Evolutionary conservation across 2,113 vertebrate genomes (phyloP).

Genomic region (Chaenogobius annularis): DNA sequence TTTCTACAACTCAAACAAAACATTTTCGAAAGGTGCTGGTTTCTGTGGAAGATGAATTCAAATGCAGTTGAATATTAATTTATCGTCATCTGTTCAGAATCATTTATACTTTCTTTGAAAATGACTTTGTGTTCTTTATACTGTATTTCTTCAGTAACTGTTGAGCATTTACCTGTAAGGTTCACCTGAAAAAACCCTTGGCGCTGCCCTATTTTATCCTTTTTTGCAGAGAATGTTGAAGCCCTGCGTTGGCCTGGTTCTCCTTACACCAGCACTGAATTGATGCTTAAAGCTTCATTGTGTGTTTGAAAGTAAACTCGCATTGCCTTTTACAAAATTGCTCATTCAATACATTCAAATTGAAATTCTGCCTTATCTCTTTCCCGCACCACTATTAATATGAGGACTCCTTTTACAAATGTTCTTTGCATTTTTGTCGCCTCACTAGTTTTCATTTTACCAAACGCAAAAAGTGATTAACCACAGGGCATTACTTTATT

Average conservation of each 20-base stretch:
- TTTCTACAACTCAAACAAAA: too few species aligned
- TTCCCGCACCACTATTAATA: conserved; percentile 34
- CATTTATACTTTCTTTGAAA: too few species aligned
- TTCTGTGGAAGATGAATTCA: too few species aligned
- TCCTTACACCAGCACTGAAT: conserved; percentile 23
- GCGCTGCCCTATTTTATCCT: not conserved
- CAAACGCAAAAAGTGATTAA: conserved; percentile 49
- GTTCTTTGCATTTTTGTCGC: conserved; percentile 41
- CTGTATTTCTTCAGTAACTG: too few species aligned
- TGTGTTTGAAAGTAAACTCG: conserved; percentile 26
- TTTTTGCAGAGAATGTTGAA: conserved; percentile 24
- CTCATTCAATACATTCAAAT: conserved; percentile 40
- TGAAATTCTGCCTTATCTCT: conserved; percentile 55
- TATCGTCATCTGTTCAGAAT: too few species aligned
- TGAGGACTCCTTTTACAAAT: conserved; percentile 48
- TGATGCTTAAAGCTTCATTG: conserved; percentile 35
- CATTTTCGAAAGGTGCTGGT: too few species aligned
- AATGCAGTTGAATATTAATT: too few species aligned
- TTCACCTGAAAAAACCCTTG: not conserved
- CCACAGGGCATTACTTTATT: conserved; percentile 25
- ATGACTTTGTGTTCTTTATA: too few species aligned
- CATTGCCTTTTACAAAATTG: conserved; percentile 30
- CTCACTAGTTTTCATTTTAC: conserved; percentile 44
- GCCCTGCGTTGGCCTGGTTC: conserved; percentile 28
- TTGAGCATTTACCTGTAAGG: not conserved